phyloP scores from a whole-genome alignment of 2,797 vertebrate species.

The Schizopygopsis malacanthus region DNA sequence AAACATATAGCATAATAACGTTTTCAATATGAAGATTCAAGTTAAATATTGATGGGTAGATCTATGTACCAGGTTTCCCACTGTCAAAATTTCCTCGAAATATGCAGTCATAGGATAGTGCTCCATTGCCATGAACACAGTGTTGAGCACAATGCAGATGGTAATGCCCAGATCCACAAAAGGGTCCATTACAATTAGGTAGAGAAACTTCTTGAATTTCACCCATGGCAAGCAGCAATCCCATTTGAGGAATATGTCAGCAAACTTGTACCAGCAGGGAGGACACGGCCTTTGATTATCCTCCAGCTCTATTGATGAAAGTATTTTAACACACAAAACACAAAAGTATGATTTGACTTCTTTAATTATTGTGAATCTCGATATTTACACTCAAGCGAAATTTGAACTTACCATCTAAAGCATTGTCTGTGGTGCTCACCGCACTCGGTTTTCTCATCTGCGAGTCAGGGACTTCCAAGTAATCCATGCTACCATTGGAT shows the following conservation, averaged over 20 bases:
- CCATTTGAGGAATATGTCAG: slow-evolving; percentile 88
- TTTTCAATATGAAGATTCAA: not conserved
- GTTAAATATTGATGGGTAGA: not conserved
- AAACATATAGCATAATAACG: slow-evolving; percentile 75
- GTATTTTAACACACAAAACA: not conserved
- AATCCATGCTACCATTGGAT: slow-evolving; percentile 65
- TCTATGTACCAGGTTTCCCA: slow-evolving; percentile 91
- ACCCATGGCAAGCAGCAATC: slow-evolving; percentile 86
- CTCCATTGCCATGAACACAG: slow-evolving; percentile 97
- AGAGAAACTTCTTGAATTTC: slow-evolving; percentile 80
- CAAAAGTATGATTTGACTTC: not conserved
- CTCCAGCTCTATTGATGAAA: slow-evolving; percentile 81
- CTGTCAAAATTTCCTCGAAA: slow-evolving; percentile 81
- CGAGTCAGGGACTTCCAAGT: slow-evolving; percentile 65
- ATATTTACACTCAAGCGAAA: not conserved
- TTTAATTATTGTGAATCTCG: not conserved
- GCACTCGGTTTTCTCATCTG: slow-evolving; percentile 74
- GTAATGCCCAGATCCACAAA: slow-evolving; percentile 96
- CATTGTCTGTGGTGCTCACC: slow-evolving; percentile 72
- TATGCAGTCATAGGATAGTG: slow-evolving; percentile 90
- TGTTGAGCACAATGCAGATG: slow-evolving; percentile 96
- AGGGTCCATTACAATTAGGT: slow-evolving; percentile 91
- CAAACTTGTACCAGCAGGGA: slow-evolving; percentile 88
- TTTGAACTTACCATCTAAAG: slow-evolving; percentile 77
- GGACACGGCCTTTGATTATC: slow-evolving; percentile 89